phyloP scores from a whole-genome alignment of 1,140 invertebrate genomes.

The Protaetia brevitarsis region DNA sequence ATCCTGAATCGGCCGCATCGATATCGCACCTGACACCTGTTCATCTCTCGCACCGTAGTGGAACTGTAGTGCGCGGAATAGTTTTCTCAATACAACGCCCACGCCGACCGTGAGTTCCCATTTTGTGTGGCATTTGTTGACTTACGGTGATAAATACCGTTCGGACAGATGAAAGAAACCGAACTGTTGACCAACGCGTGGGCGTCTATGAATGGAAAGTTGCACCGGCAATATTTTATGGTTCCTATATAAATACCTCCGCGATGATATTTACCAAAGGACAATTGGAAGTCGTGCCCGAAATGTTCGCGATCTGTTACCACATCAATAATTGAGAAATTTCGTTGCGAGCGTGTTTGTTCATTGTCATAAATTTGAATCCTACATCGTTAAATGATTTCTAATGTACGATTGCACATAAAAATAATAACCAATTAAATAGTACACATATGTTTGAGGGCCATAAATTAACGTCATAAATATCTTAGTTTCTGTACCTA shows the following conservation, averaged over 20 bases:
- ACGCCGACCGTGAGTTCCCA: not conserved
- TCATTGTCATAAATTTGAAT: slow-evolving; percentile 7
- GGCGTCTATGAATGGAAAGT: slow-evolving; percentile 1
- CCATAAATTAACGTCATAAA: too few relatives aligned
- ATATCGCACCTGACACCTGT: slow-evolving; percentile 3
- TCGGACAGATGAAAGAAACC: slow-evolving; percentile 16
- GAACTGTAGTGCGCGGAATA: not conserved
- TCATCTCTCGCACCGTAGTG: not conserved
- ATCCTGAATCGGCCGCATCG: not conserved
- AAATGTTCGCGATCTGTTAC: not conserved
- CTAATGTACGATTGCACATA: not conserved
- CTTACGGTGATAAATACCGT: slow-evolving; percentile 1
- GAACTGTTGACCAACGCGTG: not conserved
- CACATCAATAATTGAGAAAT: not conserved
- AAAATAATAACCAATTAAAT: too few relatives aligned
- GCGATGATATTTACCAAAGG: not conserved
- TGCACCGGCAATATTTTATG: slow-evolving; percentile 12
- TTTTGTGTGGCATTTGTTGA: slow-evolving; percentile 14
- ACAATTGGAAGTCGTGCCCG: not conserved
- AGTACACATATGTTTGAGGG: too few relatives aligned
- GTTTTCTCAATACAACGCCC: not conserved
- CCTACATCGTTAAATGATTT: not conserved
- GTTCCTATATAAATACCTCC: not conserved
- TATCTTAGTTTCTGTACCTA: too few relatives aligned
- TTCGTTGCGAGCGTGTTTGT: not conserved